A percentile compares a stretch with the other conserved stretches of the same genome.
Conservation (phyloP, 2,888 invertebrate species). For the Hirtodrosophila duncani region DNA sequence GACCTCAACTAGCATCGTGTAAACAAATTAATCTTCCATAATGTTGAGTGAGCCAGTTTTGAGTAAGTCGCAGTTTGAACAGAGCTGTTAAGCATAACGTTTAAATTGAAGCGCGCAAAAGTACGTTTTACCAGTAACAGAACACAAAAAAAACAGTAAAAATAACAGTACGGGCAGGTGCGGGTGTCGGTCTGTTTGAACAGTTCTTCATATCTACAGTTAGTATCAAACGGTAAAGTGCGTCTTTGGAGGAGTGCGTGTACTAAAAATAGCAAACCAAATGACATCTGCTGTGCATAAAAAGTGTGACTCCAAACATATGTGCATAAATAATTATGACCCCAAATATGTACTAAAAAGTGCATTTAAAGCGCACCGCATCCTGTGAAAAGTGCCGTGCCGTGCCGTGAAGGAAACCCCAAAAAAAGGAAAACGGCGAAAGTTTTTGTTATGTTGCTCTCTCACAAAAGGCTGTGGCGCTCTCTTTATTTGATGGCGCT, state of each 20-base stretch:
- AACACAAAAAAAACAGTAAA: too few relatives aligned
- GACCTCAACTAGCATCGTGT: too few relatives aligned
- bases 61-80: too few relatives aligned
- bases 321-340: not conserved
- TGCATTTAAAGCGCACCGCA: constrained; percentile 53
- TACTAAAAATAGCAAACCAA: constrained; percentile 45
- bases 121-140: too few relatives aligned
- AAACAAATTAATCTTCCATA: too few relatives aligned
- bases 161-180: constrained; percentile 52
- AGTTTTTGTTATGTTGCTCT: constrained; percentile 56
- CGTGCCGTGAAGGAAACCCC: constrained; percentile 51
- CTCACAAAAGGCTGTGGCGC: constrained; percentile 32
- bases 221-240: constrained; percentile 47
- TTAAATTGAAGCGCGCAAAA: too few relatives aligned
- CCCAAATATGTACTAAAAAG: constrained; percentile 9
- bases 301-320: constrained; percentile 1
- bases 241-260: constrained; percentile 43
- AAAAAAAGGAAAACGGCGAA: constrained; percentile 48
- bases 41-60: too few relatives aligned
- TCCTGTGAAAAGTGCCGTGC: constrained; percentile 47
- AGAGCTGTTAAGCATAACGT: too few relatives aligned
- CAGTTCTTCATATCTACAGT: constrained; percentile 41
- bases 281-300: not conserved
- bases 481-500: constrained; percentile 4
- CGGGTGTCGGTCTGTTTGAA: constrained; percentile 13